Percentiles rank a stretch among this genome's conserved stretches.
Evolutionary conservation across 1,140 invertebrate genomes (phyloP).

Genomic region (Penaeus vannamei): DNA sequence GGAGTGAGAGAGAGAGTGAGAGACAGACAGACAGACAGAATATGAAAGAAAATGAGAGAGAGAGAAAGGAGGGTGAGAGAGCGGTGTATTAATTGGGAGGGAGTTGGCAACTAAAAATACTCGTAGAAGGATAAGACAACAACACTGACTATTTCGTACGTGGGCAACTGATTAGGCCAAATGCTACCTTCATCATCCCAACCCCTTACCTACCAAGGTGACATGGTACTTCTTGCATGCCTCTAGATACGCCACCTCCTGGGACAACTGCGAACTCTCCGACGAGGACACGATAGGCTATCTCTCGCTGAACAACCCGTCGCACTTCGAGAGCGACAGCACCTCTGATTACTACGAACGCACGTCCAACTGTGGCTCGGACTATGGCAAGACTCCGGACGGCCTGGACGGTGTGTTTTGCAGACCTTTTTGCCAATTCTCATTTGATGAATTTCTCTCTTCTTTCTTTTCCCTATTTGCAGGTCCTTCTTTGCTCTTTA

Average conservation of each 20-base stretch:
- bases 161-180: too few relatives aligned
- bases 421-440: not conserved
- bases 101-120: too few relatives aligned
- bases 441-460: not conserved
- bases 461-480: not conserved
- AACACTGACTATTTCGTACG: too few relatives aligned
- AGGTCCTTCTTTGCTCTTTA: not conserved
- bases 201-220: not conserved
- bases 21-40: too few relatives aligned
- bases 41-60: too few relatives aligned
- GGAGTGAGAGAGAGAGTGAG: too few relatives aligned
- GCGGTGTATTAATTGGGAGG: too few relatives aligned
- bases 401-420: too few relatives aligned
- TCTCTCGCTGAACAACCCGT: conserved; percentile 82
- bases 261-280: conserved; percentile 91
- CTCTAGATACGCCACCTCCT: conserved; percentile 75
- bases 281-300: conserved; percentile 87
- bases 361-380: not conserved
- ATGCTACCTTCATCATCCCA: not conserved
- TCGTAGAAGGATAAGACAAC: too few relatives aligned
- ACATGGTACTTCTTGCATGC: conserved; percentile 12
- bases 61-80: too few relatives aligned
- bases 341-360: conserved; percentile 91
- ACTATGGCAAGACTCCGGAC: not conserved
- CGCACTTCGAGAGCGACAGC: conserved; percentile 84